Base-by-base conservation (phyloP, 2,797 vertebrate species). In the Naso thynnoides region DNA sequence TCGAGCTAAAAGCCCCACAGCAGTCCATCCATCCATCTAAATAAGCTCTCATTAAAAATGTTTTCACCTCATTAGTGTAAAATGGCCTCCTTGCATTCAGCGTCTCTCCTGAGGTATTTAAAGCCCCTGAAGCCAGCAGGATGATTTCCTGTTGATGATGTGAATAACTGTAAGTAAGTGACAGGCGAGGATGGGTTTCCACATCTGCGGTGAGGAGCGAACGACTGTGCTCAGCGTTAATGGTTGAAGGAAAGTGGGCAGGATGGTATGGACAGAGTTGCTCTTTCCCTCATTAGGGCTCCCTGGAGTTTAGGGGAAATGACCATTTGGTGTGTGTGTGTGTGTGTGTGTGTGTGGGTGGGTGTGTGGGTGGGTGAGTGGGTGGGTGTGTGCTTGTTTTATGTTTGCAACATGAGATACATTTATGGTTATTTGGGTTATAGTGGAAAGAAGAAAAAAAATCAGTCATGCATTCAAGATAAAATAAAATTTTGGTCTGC, bases 161-260 rank as follows among this genome's bases (percentile, higher is more conserved):
- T 93, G 88, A 93, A 77, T 87, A 92, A 92, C 82, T 79, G 74
- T 84, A 85, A 88, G 88, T 91, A 86, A 90, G 67, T 88, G 87
- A 91, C 90, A 86, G 81, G 70, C 68, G 16, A 73, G 82, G 89
- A 90, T 88, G 72, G 78, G 70, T 86, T 91, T 89, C 86, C 82
- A 78, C 76, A 89, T 90, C 79, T 52, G 78, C 44, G 76, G 78
- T 72, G 75, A 88, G 78, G 60, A 63, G 71, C 2, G 36, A 86
- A 82, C 80, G 72, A 72, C 57, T 75, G 81, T 16, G 81, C 73
- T 77, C 54, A 26, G 69, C 41, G 23, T 53, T 88, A 89, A 91
- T 91, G 87, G 83, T 78, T 8, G 29, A 71, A 79, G 78, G 41
- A 70, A 69, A 81, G 85, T 70, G 86, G 84, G 71, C 45, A 58